Evolutionary conservation across 92 coral and sea anemone genomes (phyloP), one percentile per base, ranked within the genome.

Genomic region (Zoanthus gigantus): DNA sequence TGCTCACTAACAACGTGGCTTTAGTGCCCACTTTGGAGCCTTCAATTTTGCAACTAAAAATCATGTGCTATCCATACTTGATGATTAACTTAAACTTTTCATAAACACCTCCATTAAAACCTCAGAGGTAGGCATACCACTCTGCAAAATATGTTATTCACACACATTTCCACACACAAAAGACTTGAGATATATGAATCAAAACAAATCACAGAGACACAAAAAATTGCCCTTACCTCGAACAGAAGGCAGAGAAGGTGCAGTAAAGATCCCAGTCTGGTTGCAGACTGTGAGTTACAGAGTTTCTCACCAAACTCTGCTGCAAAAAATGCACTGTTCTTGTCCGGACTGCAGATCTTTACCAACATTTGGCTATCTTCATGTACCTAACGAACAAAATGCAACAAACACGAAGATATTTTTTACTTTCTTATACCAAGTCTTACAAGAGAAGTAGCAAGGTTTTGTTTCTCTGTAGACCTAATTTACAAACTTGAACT

Each of bases 161-260:
- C 56, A 11, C 10, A 7, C 17, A 63, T 6, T 63, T n/a, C 10
- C 29, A 9, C 42, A 37, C 42, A 9, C n/a, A 1, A n/a, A n/a
- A 3, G 69, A 50, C 2, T 9, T 17, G 7, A 63, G 28, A 63
- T 17, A 9, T 63, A 16, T 1, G 29, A 12, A 58, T 58, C 0
- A 63, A 63, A 6, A 17, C 69, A n/a, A 16, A 63, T 63, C 2
- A 63, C 29, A 63, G 17, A 45, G n/a, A 29, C 46, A 9, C 60
- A 18, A 7, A 61, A 23, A 3, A 18, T 16, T 37, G 28, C 0
- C 13, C 87, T 37, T 79, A 97, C 99, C 97, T 97, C 99, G 79
- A 97, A 94, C 88, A 97, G 85, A 53, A 97, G 92, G 71, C 99
- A 95, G 14, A 92, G 75, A 15, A 95, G 95, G 84, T 97, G 99